A percentile compares a stretch with the other conserved stretches of the same genome.
These are phyloP conservation scores for Hesperia comma DNA, from an alignment of 2,888 invertebrate species.

Conservation along the genomic window DNA sequence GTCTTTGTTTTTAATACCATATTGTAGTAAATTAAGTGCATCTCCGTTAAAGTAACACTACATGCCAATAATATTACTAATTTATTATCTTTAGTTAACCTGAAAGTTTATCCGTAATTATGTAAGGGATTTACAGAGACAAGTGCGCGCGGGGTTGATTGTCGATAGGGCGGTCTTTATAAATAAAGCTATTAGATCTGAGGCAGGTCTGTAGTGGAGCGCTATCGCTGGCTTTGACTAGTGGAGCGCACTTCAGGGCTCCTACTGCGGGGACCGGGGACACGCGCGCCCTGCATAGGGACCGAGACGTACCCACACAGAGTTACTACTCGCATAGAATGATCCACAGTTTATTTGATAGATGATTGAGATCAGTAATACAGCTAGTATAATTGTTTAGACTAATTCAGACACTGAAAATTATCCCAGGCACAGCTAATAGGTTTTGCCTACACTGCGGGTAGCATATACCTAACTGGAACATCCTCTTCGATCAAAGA, in stretches of 20 bases:
- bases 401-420: no score
- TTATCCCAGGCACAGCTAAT: no score
- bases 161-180: not conserved
- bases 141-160: not conserved
- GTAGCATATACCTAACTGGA: no score
- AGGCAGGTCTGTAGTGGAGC: not conserved
- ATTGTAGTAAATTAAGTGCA: no score
- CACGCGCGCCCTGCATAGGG: slow-evolving; percentile 3
- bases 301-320: not conserved
- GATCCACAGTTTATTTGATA: no score
- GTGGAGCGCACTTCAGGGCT: slow-evolving; percentile 6
- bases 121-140: slow-evolving; percentile 16
- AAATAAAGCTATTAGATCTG: slow-evolving; percentile 10
- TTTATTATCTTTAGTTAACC: slow-evolving; percentile 10
- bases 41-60: no score
- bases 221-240: slow-evolving; percentile 5
- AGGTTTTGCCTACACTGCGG: no score
- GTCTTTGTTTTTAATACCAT: no score
- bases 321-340: not conserved
- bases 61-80: slow-evolving; percentile 13
- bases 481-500: no score
- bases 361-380: no score
- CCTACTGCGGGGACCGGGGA: not conserved
- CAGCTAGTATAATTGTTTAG: no score
- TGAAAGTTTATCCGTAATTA: slow-evolving; percentile 6